phyloP scores from a whole-genome alignment of 1,140 invertebrate genomes.

The Halictus rubicundus region DNA sequence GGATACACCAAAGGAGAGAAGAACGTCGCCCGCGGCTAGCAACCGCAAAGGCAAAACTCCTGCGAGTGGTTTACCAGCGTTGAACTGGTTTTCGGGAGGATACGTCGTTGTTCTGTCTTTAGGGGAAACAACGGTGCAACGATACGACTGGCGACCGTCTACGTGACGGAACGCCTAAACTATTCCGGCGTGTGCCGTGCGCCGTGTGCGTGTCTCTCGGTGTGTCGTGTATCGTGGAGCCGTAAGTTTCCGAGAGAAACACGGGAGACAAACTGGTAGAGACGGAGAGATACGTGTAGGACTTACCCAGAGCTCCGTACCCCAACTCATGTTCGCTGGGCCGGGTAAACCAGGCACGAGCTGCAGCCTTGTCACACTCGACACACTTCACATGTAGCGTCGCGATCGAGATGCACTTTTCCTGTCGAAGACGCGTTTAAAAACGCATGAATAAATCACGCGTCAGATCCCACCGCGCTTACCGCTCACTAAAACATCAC shows the following conservation, averaged over 20 bases:
- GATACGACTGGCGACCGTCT: neutral
- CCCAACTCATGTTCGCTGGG: conserved; percentile 82
- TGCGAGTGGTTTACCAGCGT: conserved; percentile 50
- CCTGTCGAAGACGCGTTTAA: conserved; percentile 53
- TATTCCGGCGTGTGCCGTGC: neutral
- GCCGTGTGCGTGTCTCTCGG: neutral
- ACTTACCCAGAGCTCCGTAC: conserved; percentile 84
- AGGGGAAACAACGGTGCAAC: conserved; percentile 43
- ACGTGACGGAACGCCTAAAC: neutral
- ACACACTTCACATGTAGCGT: conserved; percentile 74
- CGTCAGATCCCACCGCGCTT: conserved; percentile 65
- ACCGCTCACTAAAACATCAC: conserved; percentile 64
- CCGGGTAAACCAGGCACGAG: conserved; percentile 68
- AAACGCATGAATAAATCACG: conserved; percentile 62
- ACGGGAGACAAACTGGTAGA: conserved; percentile 21
- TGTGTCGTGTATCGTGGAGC: conserved; percentile 12
- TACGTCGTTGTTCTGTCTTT: conserved; percentile 52
- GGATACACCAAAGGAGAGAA: conserved; percentile 45
- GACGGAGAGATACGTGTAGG: neutral
- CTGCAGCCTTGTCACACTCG: conserved; percentile 47
- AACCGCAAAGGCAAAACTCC: conserved; percentile 71
- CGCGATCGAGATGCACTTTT: conserved; percentile 50
- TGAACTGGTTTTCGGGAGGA: conserved; percentile 70
- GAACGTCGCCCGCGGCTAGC: conserved; percentile 69
- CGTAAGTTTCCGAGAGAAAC: neutral